phyloP scores from a whole-genome alignment of 2,888 invertebrate genomes.

The Mayetiola destructor region DNA sequence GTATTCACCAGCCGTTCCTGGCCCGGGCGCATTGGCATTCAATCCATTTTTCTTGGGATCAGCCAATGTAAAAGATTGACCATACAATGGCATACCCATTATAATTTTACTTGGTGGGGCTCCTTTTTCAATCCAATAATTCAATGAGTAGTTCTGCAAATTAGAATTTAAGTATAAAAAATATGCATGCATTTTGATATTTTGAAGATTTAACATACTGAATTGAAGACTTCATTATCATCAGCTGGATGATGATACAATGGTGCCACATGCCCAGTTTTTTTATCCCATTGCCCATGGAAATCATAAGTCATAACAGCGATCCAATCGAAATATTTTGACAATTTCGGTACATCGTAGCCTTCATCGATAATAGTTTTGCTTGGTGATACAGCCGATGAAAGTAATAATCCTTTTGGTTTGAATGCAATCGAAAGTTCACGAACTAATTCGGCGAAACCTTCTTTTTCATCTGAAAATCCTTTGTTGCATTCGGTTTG shows the following conservation, averaged over 20 bases:
- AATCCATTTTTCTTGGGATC: conserved; percentile 47
- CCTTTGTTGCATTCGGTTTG: conserved; percentile 76
- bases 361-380: conserved; percentile 76
- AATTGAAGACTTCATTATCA: conserved; percentile 66
- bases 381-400: conserved; percentile 75
- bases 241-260: conserved; percentile 70
- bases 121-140: conserved; percentile 78
- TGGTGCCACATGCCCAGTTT: conserved; percentile 80
- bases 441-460: conserved; percentile 56
- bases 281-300: conserved; percentile 85
- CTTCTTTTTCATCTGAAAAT: conserved; percentile 66
- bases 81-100: conserved; percentile 82
- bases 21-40: conserved; percentile 60
- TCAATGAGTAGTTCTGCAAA: conserved; percentile 63
- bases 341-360: conserved; percentile 64
- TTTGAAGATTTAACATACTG: no score
- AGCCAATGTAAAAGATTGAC: conserved; percentile 64
- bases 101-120: conserved; percentile 67
- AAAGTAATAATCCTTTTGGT: conserved; percentile 54
- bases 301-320: conserved; percentile 88
- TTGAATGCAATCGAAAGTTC: conserved; percentile 55
- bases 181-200: no score
- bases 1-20: conserved; percentile 72
- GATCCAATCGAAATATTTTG: conserved; percentile 71
- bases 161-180: conserved; percentile 19